A percentile compares a stretch with the other conserved stretches of the same genome.
phyloP scores from a whole-genome alignment of 2,113 vertebrate species.

The Heliornis fulica region DNA sequence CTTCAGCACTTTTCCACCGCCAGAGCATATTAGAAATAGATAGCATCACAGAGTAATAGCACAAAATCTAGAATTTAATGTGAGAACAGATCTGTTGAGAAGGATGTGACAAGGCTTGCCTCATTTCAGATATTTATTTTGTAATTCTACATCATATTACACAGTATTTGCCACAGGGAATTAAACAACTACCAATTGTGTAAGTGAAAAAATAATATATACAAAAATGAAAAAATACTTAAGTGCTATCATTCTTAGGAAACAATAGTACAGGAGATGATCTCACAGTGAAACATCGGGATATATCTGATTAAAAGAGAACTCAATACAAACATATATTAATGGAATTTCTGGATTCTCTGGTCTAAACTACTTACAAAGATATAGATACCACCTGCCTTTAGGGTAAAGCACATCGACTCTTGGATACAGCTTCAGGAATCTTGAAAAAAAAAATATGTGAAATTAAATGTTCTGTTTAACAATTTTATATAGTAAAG shows the following conservation, averaged over 20 bases:
- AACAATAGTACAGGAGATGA: background rate
- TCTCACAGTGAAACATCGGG: background rate
- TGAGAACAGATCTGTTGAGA: background rate
- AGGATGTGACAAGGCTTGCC: background rate
- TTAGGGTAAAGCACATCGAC: background rate
- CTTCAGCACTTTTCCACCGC: background rate
- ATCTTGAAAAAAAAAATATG: background rate
- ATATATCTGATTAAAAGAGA: background rate
- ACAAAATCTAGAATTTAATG: background rate
- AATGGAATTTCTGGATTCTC: background rate
- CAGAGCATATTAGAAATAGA: background rate
- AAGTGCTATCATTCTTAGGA: background rate
- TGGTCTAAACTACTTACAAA: background rate
- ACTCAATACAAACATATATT: accelerated
- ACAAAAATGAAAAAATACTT: background rate
- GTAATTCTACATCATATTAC: background rate
- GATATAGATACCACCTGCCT: background rate
- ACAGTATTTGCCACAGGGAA: background rate
- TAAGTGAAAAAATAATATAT: background rate
- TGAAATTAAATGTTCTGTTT: background rate
- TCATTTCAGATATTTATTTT: background rate
- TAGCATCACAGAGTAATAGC: background rate
- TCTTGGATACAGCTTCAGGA: background rate
- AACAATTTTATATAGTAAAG: background rate
- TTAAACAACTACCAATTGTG: background rate